phyloP scores from a whole-genome alignment of 2,888 invertebrate genomes.

The Pogonocherus hispidulus region DNA sequence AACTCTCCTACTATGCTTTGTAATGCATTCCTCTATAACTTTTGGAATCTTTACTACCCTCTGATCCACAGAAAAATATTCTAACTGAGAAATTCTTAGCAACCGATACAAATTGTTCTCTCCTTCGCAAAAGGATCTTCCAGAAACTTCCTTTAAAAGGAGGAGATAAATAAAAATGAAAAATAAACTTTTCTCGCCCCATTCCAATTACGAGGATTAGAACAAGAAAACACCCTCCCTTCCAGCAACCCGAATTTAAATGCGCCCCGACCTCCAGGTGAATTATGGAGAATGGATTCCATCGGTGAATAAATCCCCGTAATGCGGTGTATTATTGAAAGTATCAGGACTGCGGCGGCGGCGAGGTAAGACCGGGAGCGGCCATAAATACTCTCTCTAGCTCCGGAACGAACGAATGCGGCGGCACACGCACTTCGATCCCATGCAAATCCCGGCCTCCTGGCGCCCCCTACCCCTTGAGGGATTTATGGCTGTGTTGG shows the following conservation, averaged over 20 bases:
- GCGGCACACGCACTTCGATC: slow-evolving; percentile 51
- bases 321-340: slow-evolving; percentile 52
- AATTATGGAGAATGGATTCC: slow-evolving; percentile 49
- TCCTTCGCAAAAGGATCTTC: neutral
- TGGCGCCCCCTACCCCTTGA: slow-evolving; percentile 38
- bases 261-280: slow-evolving; percentile 9
- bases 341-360: slow-evolving; percentile 43
- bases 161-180: neutral
- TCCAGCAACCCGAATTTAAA: neutral
- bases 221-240: neutral
- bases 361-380: slow-evolving; percentile 34
- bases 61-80: too few species aligned
- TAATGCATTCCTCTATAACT: too few species aligned
- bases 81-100: too few species aligned
- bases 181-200: neutral
- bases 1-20: too few species aligned
- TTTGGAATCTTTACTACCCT: too few species aligned
- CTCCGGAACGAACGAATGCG: slow-evolving; percentile 45
- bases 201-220: neutral
- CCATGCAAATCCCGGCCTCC: slow-evolving; percentile 51
- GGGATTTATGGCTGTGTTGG: slow-evolving; percentile 53
- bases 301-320: slow-evolving; percentile 50
- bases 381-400: slow-evolving; percentile 45
- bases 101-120: neutral
- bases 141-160: too few species aligned